These are phyloP conservation scores for Nezara viridula DNA, from an alignment of 2,888 invertebrate genomes.

Conservation along the genomic window DNA sequence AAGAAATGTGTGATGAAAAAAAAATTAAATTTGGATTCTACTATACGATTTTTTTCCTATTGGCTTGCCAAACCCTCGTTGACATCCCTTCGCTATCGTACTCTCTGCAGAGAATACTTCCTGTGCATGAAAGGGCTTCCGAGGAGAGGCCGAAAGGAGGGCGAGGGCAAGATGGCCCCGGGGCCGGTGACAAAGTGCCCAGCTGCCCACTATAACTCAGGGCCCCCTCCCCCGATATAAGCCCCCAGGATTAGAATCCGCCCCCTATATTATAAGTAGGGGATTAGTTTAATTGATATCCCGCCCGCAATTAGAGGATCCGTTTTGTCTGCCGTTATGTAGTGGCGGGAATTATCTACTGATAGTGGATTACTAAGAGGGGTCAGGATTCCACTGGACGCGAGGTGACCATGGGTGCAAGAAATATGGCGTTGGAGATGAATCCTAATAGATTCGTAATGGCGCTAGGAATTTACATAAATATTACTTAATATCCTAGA, in stretches of 20 bases:
- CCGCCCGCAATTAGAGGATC: conserved; percentile 38
- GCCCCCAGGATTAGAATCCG: conserved; percentile 49
- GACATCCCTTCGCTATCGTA: neutral
- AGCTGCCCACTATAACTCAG: conserved; percentile 49
- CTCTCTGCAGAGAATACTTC: neutral
- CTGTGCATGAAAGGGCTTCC: neutral
- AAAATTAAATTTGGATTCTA: too few species aligned
- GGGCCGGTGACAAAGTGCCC: conserved; percentile 16
- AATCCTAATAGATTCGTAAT: neutral
- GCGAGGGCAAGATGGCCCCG: neutral
- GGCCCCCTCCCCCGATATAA: conserved; percentile 11
- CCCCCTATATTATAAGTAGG: conserved; percentile 51
- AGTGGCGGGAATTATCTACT: conserved; percentile 32
- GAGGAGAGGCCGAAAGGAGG: neutral
- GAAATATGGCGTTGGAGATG: neutral
- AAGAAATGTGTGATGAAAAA: too few species aligned
- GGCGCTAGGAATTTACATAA: neutral
- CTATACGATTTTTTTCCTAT: neutral
- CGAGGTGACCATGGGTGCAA: neutral
- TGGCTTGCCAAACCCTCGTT: neutral
- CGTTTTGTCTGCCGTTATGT: conserved; percentile 46
- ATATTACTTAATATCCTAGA: too few species aligned
- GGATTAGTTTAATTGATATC: conserved; percentile 51
- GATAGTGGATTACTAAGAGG: conserved; percentile 26
- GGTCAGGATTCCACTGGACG: neutral